Evolutionary conservation across 1,140 invertebrate species (phyloP), one percentile per base, ranked within the genome.

Genomic region (Lycorma delicatula): DNA sequence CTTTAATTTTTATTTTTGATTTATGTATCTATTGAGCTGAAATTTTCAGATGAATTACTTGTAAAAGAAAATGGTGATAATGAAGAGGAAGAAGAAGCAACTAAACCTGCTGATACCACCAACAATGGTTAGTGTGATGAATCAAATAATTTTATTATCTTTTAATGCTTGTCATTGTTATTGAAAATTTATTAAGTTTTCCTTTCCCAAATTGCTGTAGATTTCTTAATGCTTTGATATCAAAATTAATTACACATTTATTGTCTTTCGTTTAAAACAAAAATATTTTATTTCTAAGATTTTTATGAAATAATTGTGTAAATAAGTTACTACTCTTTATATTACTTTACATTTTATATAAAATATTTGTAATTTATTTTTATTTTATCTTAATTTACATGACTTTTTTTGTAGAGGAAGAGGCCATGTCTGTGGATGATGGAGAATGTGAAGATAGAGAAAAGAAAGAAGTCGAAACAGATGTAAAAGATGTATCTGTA

Each of bases 401-500:
- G 2, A 5, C 2, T 16, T 16, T 58, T 54, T 12, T 60, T 60
- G 13, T 20, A 64, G 63, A 57, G 26, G 57, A 59, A 22, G 57
- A 59, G 36, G 36, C 52, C 20, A 53, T 54, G 51, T 59, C 57
- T 1, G 41, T 59, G 16, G 64, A 63, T 60, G 54, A 55, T 28
- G 63, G 62, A 9, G 53, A 56, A 28, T 49, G 22, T 41, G 36
- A 56, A 26, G 54, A 52, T 36, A 48, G 54, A n/a, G 56, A 56
- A n/a, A 56, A 68, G 0, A 68, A 70, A 57, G 66, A 69, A 16
- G 58, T 47, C 4, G 51, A 59, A n/a, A 41, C 22, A 16, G 48
- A 34, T 5, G 54, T 13, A 56, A 44, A 55, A 13, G 64, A 71
- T 47, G 49, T 50, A 58, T 62, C 71, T 6, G 70, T 75, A 1